Percentiles rank a stretch among this genome's conserved stretches.
Conservation (phyloP, 2,113 vertebrate species). For the Phyllopteryx taeniolatus region DNA sequence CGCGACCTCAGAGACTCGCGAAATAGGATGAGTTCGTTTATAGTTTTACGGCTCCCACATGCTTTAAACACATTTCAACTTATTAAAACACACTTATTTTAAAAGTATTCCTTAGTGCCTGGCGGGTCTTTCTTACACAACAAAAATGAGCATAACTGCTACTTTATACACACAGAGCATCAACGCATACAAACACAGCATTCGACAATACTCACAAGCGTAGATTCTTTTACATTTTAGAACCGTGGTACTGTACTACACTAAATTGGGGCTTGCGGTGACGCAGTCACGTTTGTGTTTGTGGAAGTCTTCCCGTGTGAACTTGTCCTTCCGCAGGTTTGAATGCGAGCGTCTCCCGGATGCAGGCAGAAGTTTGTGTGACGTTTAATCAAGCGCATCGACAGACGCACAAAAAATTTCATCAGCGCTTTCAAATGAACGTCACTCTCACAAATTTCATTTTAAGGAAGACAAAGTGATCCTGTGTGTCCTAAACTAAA, state of each 20-base stretch:
- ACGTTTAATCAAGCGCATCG: slow-evolving; percentile 32
- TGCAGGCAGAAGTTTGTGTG: slow-evolving; percentile 20
- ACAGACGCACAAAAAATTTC: slow-evolving; percentile 3
- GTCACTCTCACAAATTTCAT: background rate
- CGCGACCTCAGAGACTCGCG: background rate
- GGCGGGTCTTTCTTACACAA: no score
- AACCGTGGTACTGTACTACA: no score
- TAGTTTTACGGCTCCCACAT: background rate
- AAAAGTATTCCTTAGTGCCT: no score
- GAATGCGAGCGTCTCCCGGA: slow-evolving; percentile 4
- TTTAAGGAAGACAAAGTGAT: background rate
- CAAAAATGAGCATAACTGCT: no score
- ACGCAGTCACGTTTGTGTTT: no score
- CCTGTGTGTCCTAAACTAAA: background rate
- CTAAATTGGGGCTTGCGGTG: no score
- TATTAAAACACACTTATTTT: no score
- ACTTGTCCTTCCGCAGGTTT: background rate
- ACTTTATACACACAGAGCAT: no score
- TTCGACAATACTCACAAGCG: no score
- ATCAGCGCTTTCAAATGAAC: background rate
- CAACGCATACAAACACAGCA: no score
- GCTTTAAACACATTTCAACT: background rate
- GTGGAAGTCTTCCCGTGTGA: background rate
- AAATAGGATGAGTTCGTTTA: background rate
- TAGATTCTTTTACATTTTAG: no score